phyloP scores from a whole-genome alignment of 2,113 vertebrate species.

The Alaudala cheleensis region DNA sequence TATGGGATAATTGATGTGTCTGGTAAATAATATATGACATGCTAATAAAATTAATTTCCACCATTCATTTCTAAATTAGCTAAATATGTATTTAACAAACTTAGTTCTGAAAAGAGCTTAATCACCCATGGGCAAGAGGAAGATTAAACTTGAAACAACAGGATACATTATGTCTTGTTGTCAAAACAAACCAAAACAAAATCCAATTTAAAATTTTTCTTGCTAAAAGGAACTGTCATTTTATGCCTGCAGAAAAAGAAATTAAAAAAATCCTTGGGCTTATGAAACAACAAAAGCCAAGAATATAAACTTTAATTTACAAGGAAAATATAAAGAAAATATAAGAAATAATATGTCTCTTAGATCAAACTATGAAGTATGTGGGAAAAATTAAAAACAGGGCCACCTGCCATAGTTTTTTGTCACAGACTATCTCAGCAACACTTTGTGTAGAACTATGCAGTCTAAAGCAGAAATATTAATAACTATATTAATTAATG shows the following conservation, averaged over 20 bases:
- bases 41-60: conserved; percentile 34
- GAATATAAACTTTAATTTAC: neutral
- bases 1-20: conserved; percentile 1
- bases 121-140: conserved; percentile 9
- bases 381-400: neutral
- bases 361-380: neutral
- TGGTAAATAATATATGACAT: conserved; percentile 40
- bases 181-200: conserved; percentile 30
- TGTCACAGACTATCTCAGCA: neutral
- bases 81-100: conserved; percentile 52
- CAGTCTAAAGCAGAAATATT: neutral
- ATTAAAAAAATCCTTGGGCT: neutral
- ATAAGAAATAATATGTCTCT: neutral
- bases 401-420: neutral
- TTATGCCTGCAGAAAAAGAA: neutral
- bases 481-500: neutral
- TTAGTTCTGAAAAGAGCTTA: conserved; percentile 26
- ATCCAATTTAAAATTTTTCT: conserved; percentile 11
- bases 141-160: conserved; percentile 41
- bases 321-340: neutral
- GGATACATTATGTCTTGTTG: conserved; percentile 11
- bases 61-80: conserved; percentile 31
- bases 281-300: neutral
- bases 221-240: conserved; percentile 1
- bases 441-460: neutral